Conservation (phyloP, 2,888 invertebrate species). For the Pogonocherus hispidulus region DNA sequence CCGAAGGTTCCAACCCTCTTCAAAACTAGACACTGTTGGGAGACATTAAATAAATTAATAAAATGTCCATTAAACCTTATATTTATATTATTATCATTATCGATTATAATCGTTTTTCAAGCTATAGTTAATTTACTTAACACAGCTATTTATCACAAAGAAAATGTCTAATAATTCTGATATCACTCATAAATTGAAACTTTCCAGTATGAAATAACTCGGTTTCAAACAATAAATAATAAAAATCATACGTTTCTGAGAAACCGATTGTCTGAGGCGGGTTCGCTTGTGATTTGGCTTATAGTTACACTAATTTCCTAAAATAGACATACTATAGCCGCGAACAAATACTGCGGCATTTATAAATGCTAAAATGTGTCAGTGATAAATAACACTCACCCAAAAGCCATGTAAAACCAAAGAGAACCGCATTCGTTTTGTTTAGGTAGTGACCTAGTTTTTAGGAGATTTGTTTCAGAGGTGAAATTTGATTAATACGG, state of each 20-base stretch:
- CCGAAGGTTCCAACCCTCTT: too few relatives aligned
- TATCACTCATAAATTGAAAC: too few relatives aligned
- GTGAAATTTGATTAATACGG: neutral
- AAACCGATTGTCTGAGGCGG: neutral
- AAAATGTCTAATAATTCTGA: too few relatives aligned
- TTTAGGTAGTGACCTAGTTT: constrained; percentile 1
- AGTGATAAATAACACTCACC: constrained; percentile 2
- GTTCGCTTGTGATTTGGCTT: neutral
- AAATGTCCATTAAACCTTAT: too few relatives aligned
- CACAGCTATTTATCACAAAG: too few relatives aligned
- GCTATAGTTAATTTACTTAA: too few relatives aligned
- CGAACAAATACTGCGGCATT: constrained; percentile 1
- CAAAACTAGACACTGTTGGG: too few relatives aligned
- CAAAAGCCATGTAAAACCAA: constrained; percentile 3
- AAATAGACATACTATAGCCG: neutral
- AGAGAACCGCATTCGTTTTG: constrained; percentile 1
- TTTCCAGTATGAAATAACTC: too few relatives aligned
- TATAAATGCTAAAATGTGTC: constrained; percentile 2
- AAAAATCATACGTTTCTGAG: neutral
- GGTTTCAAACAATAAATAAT: neutral
- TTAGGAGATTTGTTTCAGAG: neutral
- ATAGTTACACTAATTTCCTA: neutral
- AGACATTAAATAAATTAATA: too few relatives aligned
- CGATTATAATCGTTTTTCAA: too few relatives aligned
- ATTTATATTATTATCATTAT: too few relatives aligned